phyloP scores from a whole-genome alignment of 2,113 vertebrate species.

The Eptesicus fuscus region DNA sequence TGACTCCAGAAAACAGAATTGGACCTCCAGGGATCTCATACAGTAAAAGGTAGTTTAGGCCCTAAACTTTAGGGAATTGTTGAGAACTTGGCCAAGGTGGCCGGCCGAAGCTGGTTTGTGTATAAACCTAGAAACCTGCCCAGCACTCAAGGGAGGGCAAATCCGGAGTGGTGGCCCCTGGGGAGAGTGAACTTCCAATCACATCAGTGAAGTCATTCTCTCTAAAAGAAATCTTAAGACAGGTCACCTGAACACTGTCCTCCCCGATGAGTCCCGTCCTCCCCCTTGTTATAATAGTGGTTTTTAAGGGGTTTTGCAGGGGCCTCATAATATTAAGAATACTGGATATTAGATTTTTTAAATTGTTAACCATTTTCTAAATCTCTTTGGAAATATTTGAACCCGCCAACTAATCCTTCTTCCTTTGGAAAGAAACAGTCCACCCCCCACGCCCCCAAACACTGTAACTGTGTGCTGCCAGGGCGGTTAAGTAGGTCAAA shows the following conservation, averaged over 20 bases:
- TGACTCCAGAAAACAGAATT: slow-evolving; percentile 52
- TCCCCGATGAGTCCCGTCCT: neutral
- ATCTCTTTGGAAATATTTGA: slow-evolving; percentile 34
- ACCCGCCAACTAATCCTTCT: neutral
- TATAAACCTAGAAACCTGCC: neutral
- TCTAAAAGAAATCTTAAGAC: neutral
- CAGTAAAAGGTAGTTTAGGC: slow-evolving; percentile 25
- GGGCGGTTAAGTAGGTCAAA: slow-evolving; percentile 35
- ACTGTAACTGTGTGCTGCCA: neutral
- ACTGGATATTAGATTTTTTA: slow-evolving; percentile 16
- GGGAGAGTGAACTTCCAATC: neutral
- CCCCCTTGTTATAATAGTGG: neutral
- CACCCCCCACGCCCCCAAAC: neutral
- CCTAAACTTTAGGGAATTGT: slow-evolving; percentile 26
- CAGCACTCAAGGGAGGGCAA: neutral
- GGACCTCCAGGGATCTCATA: slow-evolving; percentile 21
- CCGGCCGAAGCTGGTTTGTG: neutral
- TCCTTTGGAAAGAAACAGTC: slow-evolving; percentile 40
- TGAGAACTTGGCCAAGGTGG: neutral
- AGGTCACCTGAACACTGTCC: neutral
- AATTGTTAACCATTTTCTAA: slow-evolving; percentile 39
- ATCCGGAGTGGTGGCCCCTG: neutral
- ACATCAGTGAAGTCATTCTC: neutral
- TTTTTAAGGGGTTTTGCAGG: neutral
- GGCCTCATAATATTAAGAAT: neutral